Evolutionary conservation across 2,888 invertebrate species (phyloP), one percentile per base, ranked within the genome.

Genomic region (Taphrorychus bicolor): DNA sequence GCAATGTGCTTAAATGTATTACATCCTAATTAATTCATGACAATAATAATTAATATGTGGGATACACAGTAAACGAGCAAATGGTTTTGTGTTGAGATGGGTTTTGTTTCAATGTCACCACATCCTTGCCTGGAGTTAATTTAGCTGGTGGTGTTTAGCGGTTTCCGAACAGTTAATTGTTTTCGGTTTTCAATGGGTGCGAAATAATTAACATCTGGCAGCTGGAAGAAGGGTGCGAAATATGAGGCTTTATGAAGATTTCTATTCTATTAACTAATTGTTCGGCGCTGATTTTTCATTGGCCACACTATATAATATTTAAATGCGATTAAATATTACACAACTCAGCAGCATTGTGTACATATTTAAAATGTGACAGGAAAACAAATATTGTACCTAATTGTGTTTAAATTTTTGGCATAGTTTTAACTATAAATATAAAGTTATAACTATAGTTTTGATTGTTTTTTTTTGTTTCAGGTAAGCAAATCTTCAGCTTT

Each of bases 81-180:
- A 32, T 32, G 32, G 32, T 32, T 32, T 32, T 32, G 32, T 32
- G 32, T 32, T 32, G 32, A 32, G 32, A 32, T 32, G 32, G 32
- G 32, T 32, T 32, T 32, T 45, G 45, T 45, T 45, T 45, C 45
- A 45, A 45, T 45, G 45, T 45, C 45, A 3, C 45, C 45, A 45
- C 4, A 45, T 45, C 45, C 45, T 45, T n/a, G 45, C 1, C 45
- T 1, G 45, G 16, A 17, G 16, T 45, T 45, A 45, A 45, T 45
- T 45, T 45, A 45, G 32, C 7, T 32, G 32, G 32, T n/a, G n/a
- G 32, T 32, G 11, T 32, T 11, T 32, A 32, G 32, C 32, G 32
- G 3, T 1, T 32, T 32, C 9, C 32, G 7, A 32, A 32, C 32
- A 32, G 11, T 11, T 11, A 32, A 32, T 32, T 32, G 11, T n/a